Percentiles rank a stretch among this genome's conserved stretches.
Conservation (phyloP, 2,888 invertebrate genomes). For the Parnassius mnemosyne region DNA sequence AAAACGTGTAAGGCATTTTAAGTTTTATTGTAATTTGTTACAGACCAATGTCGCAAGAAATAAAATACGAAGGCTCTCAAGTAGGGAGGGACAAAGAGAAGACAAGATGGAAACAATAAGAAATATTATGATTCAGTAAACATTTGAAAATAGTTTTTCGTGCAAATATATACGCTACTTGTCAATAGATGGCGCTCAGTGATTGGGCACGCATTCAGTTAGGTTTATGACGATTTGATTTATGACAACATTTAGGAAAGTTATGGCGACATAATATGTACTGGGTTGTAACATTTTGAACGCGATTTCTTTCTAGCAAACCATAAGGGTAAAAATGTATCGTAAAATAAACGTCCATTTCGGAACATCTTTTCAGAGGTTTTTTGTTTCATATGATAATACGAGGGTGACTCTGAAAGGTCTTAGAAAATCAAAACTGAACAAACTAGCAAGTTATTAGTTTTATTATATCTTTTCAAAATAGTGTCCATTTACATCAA, state of each 20-base stretch:
- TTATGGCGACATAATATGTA: not conserved
- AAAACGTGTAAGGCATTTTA: not conserved
- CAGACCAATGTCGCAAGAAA: not conserved
- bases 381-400: too few species aligned
- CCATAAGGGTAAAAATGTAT: too few species aligned
- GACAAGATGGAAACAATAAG: constrained; percentile 18
- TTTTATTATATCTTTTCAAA: too few species aligned
- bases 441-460: too few species aligned
- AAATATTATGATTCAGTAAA: constrained; percentile 14
- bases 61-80: not conserved
- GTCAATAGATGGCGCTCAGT: constrained; percentile 19
- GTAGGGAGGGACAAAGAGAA: not conserved
- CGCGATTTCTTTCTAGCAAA: too few species aligned
- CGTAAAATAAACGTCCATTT: too few species aligned
- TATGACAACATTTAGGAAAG: constrained; percentile 18
- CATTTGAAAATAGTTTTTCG: constrained; percentile 21
- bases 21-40: not conserved
- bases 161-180: constrained; percentile 13
- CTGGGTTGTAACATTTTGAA: not conserved
- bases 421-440: too few species aligned
- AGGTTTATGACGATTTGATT: constrained; percentile 20
- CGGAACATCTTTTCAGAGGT: too few species aligned
- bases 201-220: constrained; percentile 24
- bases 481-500: too few species aligned
- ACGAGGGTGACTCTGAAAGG: too few species aligned